Evolutionary conservation across 2,888 invertebrate species (phyloP).

Genomic region (Acanthosoma haemorrhoidale): DNA sequence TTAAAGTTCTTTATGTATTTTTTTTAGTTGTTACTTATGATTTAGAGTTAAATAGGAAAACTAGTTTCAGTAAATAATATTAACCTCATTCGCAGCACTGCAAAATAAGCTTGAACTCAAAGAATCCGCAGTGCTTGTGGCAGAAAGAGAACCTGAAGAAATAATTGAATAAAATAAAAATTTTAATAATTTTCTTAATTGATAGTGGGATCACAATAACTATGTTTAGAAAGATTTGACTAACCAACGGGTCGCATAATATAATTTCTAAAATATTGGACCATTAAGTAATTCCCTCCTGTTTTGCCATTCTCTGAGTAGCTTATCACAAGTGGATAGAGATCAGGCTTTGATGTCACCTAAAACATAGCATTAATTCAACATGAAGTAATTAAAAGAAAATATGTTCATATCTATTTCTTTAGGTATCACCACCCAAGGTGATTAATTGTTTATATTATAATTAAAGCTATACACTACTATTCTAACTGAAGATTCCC

Average conservation of each 20-base stretch:
- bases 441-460: no score
- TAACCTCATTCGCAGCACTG: conserved; percentile 67
- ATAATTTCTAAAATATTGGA: conserved; percentile 76
- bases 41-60: no score
- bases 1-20: not conserved
- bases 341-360: conserved; percentile 80
- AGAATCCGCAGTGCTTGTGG: conserved; percentile 79
- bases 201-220: not conserved
- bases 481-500: no score
- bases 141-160: conserved; percentile 66
- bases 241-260: conserved; percentile 66
- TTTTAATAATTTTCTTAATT: not conserved
- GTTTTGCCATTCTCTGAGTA: conserved; percentile 61
- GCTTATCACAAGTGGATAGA: conserved; percentile 78
- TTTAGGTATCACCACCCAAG: no score
- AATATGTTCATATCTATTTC: no score
- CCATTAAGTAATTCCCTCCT: conserved; percentile 72
- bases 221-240: no score
- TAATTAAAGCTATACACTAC: no score
- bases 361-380: conserved; percentile 49
- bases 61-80: not conserved
- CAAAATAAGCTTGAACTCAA: conserved; percentile 82
- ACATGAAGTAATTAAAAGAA: no score
- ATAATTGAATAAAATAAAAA: conserved; percentile 36
- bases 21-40: not conserved